Base-by-base conservation (phyloP, 1,140 invertebrate species). In the Drosophila guanche region DNA sequence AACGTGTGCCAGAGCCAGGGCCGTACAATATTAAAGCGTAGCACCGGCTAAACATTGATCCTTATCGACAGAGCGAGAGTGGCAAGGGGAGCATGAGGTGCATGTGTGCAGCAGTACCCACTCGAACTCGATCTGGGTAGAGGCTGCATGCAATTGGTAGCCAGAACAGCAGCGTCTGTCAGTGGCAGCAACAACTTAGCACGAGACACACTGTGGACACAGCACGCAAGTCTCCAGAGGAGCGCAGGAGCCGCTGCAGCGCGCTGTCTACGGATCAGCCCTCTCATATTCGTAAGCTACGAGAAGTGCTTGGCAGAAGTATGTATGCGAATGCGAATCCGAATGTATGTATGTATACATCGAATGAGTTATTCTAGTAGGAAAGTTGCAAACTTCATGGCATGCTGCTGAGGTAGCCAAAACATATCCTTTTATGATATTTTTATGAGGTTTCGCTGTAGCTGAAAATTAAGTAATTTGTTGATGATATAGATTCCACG, bases 41-140 rank as follows among this genome's bases (percentile, higher is more conserved):
- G 79, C 63, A 37, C 45, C 57, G 69, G 60, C 79, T 55, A 55
- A 88, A 88, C 83, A 88, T 88, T 88, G 84, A 88, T 88, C 84
- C 84, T 88, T 88, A 88, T 88, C 83, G 83, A 88, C 78, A 65
- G 51, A 37, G 33, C 33, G 33, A 40, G 48, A 67, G 50, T 62
- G 47, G 55, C 46, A 25, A 65, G 43, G 66, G 22, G 16, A 16
- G 25, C 67, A 50, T 27, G 52, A 7, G 27, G 45, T n/a, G n/a
- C 62, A 37, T 29, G 47, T 42, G 37, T 16, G 51, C n/a, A 16
- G 40, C 27, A 70, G 41, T 53, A 41, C 57, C 57, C 74, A 52
- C 46, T 48, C 14, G 43, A 45, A 52, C 46, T 48, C 14, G 43
- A 45, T 43, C 45, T 10, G 3, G 25, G 27, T 22, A 46, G 42